Evolutionary conservation across 2,888 invertebrate species (phyloP).

Genomic region (Agrilus biguttatus): DNA sequence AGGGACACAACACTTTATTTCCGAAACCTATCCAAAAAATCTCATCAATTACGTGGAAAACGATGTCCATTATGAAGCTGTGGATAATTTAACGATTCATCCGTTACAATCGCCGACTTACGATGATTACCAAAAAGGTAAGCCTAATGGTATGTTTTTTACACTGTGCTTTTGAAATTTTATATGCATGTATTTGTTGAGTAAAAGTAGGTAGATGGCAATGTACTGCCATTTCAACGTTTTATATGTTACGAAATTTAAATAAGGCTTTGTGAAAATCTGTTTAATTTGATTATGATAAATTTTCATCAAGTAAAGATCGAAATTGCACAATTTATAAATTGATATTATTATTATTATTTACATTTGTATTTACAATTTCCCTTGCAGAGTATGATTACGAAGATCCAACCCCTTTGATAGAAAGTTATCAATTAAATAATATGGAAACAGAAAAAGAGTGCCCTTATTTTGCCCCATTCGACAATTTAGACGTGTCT

Average conservation of each 20-base stretch:
- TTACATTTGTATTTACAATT: too few species aligned
- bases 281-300: too few species aligned
- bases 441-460: slow-evolving; percentile 39
- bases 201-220: slow-evolving; percentile 1
- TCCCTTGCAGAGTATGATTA: slow-evolving; percentile 61
- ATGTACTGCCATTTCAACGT: not conserved
- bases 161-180: slow-evolving; percentile 9
- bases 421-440: slow-evolving; percentile 54
- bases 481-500: slow-evolving; percentile 26
- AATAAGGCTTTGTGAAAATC: too few species aligned
- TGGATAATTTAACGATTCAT: slow-evolving; percentile 42
- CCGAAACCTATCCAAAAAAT: slow-evolving; percentile 48
- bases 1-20: slow-evolving; percentile 65
- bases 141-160: too few species aligned
- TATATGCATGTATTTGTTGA: too few species aligned
- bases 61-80: slow-evolving; percentile 56
- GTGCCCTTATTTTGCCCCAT: slow-evolving; percentile 21
- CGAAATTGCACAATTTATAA: too few species aligned
- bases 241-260: too few species aligned
- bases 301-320: too few species aligned
- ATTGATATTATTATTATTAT: too few species aligned
- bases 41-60: slow-evolving; percentile 32
- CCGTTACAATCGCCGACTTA: slow-evolving; percentile 8
- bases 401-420: slow-evolving; percentile 62
- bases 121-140: slow-evolving; percentile 16